These are phyloP conservation scores for Eulimnadia texana DNA, from an alignment of 1,140 invertebrate species.

Conservation along the genomic window DNA sequence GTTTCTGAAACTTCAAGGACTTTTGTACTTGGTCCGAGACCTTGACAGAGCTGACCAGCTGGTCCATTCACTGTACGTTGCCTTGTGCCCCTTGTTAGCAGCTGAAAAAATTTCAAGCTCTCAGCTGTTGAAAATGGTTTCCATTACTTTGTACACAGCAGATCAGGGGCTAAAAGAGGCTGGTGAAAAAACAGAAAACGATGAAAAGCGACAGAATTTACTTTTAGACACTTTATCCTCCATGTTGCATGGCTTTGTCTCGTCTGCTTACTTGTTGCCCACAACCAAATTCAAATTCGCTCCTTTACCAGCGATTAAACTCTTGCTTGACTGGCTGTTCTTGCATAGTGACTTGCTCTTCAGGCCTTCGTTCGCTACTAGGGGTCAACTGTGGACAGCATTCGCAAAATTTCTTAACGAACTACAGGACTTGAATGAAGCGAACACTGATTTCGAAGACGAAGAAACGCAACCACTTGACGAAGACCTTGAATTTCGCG, in stretches of 20 bases:
- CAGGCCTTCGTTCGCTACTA: not conserved
- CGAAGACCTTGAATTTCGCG: not conserved
- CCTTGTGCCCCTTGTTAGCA: slow-evolving; percentile 54
- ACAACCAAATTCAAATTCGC: not conserved
- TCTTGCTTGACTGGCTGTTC: slow-evolving; percentile 2
- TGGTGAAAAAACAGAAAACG: no score
- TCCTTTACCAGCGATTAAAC: not conserved
- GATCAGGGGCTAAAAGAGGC: slow-evolving; percentile 31
- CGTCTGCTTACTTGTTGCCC: not conserved
- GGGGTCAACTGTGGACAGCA: slow-evolving; percentile 1
- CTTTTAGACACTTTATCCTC: not conserved
- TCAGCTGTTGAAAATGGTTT: slow-evolving; percentile 56
- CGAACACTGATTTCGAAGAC: not conserved
- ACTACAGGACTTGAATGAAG: not conserved
- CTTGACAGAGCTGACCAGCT: slow-evolving; percentile 39
- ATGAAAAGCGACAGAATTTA: no score
- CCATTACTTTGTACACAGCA: slow-evolving; percentile 57
- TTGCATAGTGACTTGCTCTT: not conserved
- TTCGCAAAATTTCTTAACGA: slow-evolving; percentile 3
- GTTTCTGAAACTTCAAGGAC: slow-evolving; percentile 50
- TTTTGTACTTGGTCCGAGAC: slow-evolving; percentile 42
- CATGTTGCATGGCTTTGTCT: not conserved
- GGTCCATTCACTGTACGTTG: slow-evolving; percentile 44
- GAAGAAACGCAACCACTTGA: not conserved
- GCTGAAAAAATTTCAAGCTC: slow-evolving; percentile 58